These are phyloP conservation scores for Leptopilina syphax DNA, from an alignment of 2,888 invertebrate species.

Conservation along the genomic window DNA sequence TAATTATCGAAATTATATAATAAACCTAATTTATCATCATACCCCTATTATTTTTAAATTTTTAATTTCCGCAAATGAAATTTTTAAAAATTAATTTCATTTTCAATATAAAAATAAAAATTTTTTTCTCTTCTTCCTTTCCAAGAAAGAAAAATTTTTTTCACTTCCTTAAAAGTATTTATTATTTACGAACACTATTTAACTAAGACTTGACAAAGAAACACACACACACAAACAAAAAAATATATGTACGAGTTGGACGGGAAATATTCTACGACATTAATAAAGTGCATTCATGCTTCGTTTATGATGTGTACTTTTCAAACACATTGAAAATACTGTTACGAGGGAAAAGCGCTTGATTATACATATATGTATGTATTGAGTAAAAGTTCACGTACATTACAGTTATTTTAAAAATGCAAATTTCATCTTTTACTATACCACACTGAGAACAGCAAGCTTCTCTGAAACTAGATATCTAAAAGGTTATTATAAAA, in stretches of 20 bases:
- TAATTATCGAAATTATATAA: no score
- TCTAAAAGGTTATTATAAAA: neutral
- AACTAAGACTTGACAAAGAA: neutral
- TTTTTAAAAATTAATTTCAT: no score
- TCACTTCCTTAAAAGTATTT: neutral
- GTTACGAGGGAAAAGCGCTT: neutral
- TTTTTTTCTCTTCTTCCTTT: no score
- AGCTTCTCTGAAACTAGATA: constrained; percentile 23
- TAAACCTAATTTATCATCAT: no score
- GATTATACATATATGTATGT: neutral
- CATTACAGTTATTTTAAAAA: constrained; percentile 12
- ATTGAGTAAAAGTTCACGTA: neutral
- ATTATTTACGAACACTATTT: no score
- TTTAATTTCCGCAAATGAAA: no score
- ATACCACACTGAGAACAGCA: neutral
- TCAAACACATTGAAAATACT: neutral
- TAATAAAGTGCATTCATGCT: constrained; percentile 26
- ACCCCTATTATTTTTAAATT: no score
- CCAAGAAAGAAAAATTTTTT: no score
- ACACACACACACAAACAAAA: neutral
- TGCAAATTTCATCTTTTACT: constrained; percentile 12
- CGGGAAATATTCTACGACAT: neutral
- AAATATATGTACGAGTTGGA: neutral
- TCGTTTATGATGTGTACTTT: no score
- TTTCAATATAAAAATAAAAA: no score